Percentiles rank a stretch among this genome's conserved stretches.
phyloP scores from a whole-genome alignment of 2,113 vertebrate species.

The Neodon shergylaensis region DNA sequence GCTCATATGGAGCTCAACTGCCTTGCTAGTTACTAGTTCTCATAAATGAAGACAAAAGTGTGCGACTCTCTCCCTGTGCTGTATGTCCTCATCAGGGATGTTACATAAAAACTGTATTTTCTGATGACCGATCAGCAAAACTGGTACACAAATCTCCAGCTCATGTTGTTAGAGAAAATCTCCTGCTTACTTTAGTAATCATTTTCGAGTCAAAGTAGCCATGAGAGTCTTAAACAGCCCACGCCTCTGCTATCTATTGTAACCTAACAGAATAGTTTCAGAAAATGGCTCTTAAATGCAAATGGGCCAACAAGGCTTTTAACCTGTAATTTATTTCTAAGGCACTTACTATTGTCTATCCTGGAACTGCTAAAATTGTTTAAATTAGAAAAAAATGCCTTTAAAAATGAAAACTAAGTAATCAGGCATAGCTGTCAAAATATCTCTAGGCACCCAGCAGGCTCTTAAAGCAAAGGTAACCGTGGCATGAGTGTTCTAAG shows the following conservation, averaged over 20 bases:
- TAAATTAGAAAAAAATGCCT: conserved; percentile 56
- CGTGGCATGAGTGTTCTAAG: conserved; percentile 1
- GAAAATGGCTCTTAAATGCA: conserved; percentile 58
- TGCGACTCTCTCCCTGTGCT: neutral
- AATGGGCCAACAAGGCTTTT: conserved; percentile 32
- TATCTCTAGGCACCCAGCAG: neutral
- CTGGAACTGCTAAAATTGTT: conserved; percentile 55
- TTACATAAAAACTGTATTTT: neutral
- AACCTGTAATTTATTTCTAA: conserved; percentile 59
- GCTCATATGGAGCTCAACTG: neutral
- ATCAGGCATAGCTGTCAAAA: conserved; percentile 31
- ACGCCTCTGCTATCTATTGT: neutral
- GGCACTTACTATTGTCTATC: conserved; percentile 30
- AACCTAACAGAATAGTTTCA: conserved; percentile 45
- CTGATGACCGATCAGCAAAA: neutral
- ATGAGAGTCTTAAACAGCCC: neutral
- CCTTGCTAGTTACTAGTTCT: neutral
- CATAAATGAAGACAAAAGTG: neutral
- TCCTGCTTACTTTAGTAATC: neutral
- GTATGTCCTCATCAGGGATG: neutral
- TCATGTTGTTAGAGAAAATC: neutral
- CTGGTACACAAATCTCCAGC: neutral
- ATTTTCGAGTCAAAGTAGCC: conserved; percentile 19
- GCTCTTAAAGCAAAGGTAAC: conserved; percentile 48
- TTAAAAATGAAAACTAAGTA: conserved; percentile 56